A percentile compares a stretch with the other conserved stretches of the same genome.
Evolutionary conservation across 2,113 vertebrate species (phyloP).

Genomic region (Mesocricetus auratus): DNA sequence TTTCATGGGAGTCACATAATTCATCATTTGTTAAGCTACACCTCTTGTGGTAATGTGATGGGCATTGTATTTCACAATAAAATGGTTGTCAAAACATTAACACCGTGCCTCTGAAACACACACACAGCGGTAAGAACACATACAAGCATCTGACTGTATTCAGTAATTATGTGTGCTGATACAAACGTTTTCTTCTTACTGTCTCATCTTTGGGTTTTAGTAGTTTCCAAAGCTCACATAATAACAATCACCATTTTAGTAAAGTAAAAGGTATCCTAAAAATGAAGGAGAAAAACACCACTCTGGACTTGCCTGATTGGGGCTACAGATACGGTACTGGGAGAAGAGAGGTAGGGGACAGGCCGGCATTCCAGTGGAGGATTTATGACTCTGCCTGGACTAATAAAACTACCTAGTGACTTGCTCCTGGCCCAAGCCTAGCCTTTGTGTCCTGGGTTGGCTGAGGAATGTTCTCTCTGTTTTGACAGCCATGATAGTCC

Average conservation of each 20-base stretch:
- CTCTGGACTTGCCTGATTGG: neutral
- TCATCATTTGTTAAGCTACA: no score
- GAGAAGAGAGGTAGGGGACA: neutral
- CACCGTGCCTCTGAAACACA: neutral
- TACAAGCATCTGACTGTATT: neutral
- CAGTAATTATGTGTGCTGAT: neutral
- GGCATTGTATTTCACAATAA: neutral
- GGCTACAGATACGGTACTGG: neutral
- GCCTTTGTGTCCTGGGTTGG: neutral
- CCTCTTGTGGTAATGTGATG: no score
- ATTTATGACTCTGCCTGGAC: conserved; percentile 41
- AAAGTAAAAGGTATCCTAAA: neutral
- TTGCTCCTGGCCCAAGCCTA: neutral
- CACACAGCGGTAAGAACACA: neutral
- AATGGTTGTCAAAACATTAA: neutral
- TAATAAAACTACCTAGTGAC: conserved; percentile 31
- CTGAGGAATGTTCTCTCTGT: conserved; percentile 38
- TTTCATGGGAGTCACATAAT: neutral
- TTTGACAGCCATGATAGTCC: conserved; percentile 26
- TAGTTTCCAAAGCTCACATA: neutral
- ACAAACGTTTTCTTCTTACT: neutral
- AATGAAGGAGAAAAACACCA: neutral
- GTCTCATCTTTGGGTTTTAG: neutral
- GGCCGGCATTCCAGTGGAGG: neutral
- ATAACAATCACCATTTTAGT: neutral